These are phyloP conservation scores for Sylvicola cinctus DNA, from an alignment of 2,888 invertebrate genomes.

Conservation along the genomic window DNA sequence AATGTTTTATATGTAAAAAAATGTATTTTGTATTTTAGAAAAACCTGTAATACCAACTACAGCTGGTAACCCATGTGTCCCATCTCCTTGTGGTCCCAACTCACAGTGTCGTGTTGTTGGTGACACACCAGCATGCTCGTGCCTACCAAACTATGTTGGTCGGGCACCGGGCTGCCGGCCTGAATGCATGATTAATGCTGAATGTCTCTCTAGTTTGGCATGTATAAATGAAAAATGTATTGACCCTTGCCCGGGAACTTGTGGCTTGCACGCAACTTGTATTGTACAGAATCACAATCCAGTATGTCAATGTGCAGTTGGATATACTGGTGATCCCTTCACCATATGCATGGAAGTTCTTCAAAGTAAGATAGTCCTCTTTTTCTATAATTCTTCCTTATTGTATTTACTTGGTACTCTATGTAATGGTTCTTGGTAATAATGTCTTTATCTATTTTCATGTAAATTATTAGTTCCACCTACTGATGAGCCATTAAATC, in stretches of 20 bases:
- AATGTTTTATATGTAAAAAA: conserved; percentile 5
- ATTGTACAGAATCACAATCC: conserved; percentile 58
- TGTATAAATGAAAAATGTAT: conserved; percentile 59
- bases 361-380: conserved; percentile 21
- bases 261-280: conserved; percentile 54
- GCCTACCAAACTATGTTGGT: conserved; percentile 56
- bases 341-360: conserved; percentile 39
- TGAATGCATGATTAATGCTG: conserved; percentile 51
- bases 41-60: conserved; percentile 27
- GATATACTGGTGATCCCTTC: conserved; percentile 61
- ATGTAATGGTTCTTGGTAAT: conserved; percentile 1
- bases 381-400: background rate
- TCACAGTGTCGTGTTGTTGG: conserved; percentile 62
- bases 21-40: conserved; percentile 18
- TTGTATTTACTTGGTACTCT: conserved; percentile 3
- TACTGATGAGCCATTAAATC: conserved; percentile 38
- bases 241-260: conserved; percentile 60
- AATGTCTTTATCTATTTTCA: background rate
- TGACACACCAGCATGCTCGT: conserved; percentile 63
- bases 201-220: conserved; percentile 53
- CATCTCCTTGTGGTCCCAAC: conserved; percentile 69
- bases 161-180: conserved; percentile 68
- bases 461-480: no score
- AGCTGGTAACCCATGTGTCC: conserved; percentile 58
- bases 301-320: conserved; percentile 50